phyloP scores from a whole-genome alignment of 2,888 invertebrate species.

The Drosophila emarginata region DNA sequence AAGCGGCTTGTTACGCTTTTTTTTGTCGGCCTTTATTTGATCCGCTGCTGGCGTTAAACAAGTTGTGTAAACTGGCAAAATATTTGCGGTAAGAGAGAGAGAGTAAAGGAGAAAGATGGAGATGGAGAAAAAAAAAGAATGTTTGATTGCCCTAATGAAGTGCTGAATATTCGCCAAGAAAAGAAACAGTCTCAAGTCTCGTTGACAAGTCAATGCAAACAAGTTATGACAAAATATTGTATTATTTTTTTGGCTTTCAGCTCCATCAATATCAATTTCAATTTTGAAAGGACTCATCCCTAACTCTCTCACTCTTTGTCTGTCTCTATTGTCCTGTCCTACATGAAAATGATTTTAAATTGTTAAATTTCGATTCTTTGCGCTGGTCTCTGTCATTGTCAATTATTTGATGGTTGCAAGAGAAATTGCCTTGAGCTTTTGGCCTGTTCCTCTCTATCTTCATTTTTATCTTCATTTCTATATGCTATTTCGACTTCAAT shows the following conservation, averaged over 20 bases:
- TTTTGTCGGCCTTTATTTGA: constrained; percentile 32
- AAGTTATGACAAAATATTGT: constrained; percentile 54
- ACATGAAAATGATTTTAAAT: constrained; percentile 77
- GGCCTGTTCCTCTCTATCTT: constrained; percentile 18
- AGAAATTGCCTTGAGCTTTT: constrained; percentile 49
- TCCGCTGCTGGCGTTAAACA: constrained; percentile 52
- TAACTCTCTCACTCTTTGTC: neutral
- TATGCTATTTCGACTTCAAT: neutral
- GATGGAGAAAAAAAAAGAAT: constrained; percentile 5
- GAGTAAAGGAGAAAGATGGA: neutral
- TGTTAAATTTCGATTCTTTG: constrained; percentile 57
- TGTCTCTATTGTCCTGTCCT: constrained; percentile 15
- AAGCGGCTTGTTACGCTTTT: constrained; percentile 53
- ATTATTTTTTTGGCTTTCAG: neutral
- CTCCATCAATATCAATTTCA: constrained; percentile 61
- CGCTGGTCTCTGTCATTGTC: constrained; percentile 66
- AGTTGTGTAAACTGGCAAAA: constrained; percentile 68
- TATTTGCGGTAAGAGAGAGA: constrained; percentile 51
- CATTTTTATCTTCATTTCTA: constrained; percentile 2
- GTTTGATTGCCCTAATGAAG: constrained; percentile 68
- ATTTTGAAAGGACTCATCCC: constrained; percentile 32
- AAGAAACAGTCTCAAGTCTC: constrained; percentile 36
- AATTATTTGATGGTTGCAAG: constrained; percentile 52
- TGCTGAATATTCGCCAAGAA: constrained; percentile 38
- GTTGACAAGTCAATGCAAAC: constrained; percentile 52